These are phyloP conservation scores for Calephelis virginiensis DNA, from an alignment of 1,140 invertebrate genomes.

Conservation along the genomic window DNA sequence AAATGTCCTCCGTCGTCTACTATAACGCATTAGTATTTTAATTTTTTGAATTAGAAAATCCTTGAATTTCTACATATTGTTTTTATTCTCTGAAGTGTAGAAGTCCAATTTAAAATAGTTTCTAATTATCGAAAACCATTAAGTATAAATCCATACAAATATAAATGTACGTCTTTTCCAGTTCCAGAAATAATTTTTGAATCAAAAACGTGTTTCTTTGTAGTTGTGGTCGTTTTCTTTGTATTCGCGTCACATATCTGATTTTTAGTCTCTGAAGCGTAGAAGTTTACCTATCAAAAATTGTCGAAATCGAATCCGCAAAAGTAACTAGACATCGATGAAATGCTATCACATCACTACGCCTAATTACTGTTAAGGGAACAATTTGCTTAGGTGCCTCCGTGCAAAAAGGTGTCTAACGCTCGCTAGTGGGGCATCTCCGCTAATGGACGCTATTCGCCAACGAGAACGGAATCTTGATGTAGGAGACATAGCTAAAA, in stretches of 20 bases:
- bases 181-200: no score
- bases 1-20: no score
- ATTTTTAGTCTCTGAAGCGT: no score
- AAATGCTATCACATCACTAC: slow-evolving; percentile 12
- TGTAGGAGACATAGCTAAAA: slow-evolving; percentile 17
- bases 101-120: no score
- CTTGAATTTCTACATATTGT: no score
- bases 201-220: no score
- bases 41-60: no score
- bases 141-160: neutral
- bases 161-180: neutral
- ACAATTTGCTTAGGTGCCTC: slow-evolving; percentile 27
- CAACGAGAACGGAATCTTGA: slow-evolving; percentile 24
- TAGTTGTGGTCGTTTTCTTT: no score
- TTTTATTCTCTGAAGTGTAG: no score
- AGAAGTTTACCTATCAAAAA: neutral
- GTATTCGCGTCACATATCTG: no score
- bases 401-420: slow-evolving; percentile 24
- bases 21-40: no score
- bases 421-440: slow-evolving; percentile 23
- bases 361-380: slow-evolving; percentile 24
- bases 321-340: neutral
- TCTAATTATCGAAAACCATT: neutral
- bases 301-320: neutral
- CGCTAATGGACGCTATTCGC: slow-evolving; percentile 18